Base-by-base conservation (phyloP, 2,113 vertebrate species). In the Rhinopomastus cyanomelas region DNA sequence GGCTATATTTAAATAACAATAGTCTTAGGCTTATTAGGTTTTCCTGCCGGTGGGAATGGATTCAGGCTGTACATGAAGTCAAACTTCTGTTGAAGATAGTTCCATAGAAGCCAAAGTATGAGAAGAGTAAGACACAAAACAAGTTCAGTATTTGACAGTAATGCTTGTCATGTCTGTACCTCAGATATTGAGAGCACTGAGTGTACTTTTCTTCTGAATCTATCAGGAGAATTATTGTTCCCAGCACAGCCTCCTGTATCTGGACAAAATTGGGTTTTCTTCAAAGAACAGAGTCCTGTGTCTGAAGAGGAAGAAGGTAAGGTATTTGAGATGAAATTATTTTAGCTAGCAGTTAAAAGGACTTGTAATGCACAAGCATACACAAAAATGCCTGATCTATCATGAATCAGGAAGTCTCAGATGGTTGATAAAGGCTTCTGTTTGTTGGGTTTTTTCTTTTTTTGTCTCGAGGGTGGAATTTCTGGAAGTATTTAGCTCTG, bases 381-480 rank as follows among this genome's bases (percentile, higher is more conserved):
- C 11, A 62, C n/a, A 81, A 85, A 92, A 76, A 55, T 59, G 36
- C 19, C 37, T 66, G 30, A 61, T 79, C 77, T 52, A 5, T 87
- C 30, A 25, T 64, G 29, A 56, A 44, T 71, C 16, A 46, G 26
- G 55, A 75, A 37, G 32, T 64, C 62, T 94, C 49, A 55, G 44
- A 75, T 71, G 37, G 55, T 61, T 93, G 79, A 13, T 65, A 62
- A 65, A 11, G n/a, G 23, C 78, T 90, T 34, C 20, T 81, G 37
- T 49, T 89, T 37, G 12, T 44, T 84, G 8, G 1, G 81, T 57
- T 81, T 88, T 36, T 0, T 15, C 2, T 78, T 92, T 78, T 92
- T 86, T 67, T 60, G 25, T 78, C 53, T 84, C 56, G 91, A 34
- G 82, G 67, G 44, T 87, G 30, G 37, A 87, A 95, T 91, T 91